Evolutionary conservation across 2,797 vertebrate genomes (phyloP), one percentile per base, ranked within the genome.

Genomic region (Remorina albescens): DNA sequence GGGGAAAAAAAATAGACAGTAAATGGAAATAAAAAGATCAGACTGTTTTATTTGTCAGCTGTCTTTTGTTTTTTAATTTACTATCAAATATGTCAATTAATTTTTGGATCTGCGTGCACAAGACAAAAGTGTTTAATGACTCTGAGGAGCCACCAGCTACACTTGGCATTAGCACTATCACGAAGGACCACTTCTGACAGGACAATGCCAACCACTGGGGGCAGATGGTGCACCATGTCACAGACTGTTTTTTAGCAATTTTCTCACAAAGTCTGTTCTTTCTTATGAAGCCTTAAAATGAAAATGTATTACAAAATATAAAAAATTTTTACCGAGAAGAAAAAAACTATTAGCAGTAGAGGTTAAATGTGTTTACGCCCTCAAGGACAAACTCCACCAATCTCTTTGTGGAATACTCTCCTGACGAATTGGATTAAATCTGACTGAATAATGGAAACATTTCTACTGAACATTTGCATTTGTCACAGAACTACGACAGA

Each of bases 351-450:
- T 55, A 55, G n/a, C 19, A 37, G 21, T 15, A 47, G 23, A 60
- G 69, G 23, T 47, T n/a, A 70, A 67, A 63, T 77, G 37, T 57
- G 67, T 66, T 51, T n/a, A 36, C 69, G 41, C 23, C 54, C 42
- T 65, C 39, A 73, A 84, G 68, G 81, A 54, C 73, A 21, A 12
- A 60, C 39, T 19, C 65, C 23, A 67, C 34, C 13, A 28, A 36
- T 73, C 55, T 74, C 42, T 72, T 73, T 82, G 70, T 66, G 65
- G 46, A 69, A 76, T 69, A 67, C 36, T 55, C 55, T 56, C n/a
- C 49, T 58, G 53, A 66, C 78, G 62, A 81, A 87, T 86, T 83
- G 58, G 73, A 81, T 85, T 89, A 70, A 64, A 83, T 18, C 39
- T 59, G 37, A 25, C 57, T 26, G 9, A 76, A 81, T 65, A 71